Conservation (phyloP, 2,888 invertebrate genomes). For the Hyppa rectilinea region DNA sequence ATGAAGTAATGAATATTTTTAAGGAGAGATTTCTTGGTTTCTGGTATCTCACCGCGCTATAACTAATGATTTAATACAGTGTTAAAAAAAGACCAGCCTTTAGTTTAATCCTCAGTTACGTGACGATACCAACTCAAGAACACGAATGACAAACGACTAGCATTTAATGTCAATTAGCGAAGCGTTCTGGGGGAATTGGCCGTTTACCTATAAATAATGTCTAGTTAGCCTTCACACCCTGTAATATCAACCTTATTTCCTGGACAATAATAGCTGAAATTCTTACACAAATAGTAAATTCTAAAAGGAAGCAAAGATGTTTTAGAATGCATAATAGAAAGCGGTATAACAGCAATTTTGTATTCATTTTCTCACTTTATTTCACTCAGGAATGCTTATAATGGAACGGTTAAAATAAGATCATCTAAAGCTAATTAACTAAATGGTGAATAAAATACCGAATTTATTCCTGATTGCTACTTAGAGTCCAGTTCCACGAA, state of each 20-base stretch:
- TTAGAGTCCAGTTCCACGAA: constrained; percentile 42
- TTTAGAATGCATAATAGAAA: constrained; percentile 60
- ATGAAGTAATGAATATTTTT: neutral
- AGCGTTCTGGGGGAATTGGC: constrained; percentile 74
- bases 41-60: constrained; percentile 6
- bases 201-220: constrained; percentile 76
- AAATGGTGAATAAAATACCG: constrained; percentile 31
- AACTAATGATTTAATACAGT: constrained; percentile 47
- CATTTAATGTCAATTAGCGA: constrained; percentile 87
- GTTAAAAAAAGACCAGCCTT: constrained; percentile 54
- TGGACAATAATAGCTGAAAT: constrained; percentile 49
- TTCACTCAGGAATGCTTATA: constrained; percentile 39
- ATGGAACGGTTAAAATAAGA: constrained; percentile 30
- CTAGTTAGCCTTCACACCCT: constrained; percentile 59
- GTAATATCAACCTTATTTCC: constrained; percentile 65
- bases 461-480: constrained; percentile 43
- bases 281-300: constrained; percentile 3
- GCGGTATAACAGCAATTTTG: constrained; percentile 38
- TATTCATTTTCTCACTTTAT: constrained; percentile 58
- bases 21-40: too few species aligned
- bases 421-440: constrained; percentile 31
- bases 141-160: constrained; percentile 83
- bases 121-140: constrained; percentile 75
- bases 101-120: constrained; percentile 74
- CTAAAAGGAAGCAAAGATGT: constrained; percentile 44